These are phyloP conservation scores for Platynereis dumerilii DNA, from an alignment of 2,888 invertebrate species.

Conservation along the genomic window DNA sequence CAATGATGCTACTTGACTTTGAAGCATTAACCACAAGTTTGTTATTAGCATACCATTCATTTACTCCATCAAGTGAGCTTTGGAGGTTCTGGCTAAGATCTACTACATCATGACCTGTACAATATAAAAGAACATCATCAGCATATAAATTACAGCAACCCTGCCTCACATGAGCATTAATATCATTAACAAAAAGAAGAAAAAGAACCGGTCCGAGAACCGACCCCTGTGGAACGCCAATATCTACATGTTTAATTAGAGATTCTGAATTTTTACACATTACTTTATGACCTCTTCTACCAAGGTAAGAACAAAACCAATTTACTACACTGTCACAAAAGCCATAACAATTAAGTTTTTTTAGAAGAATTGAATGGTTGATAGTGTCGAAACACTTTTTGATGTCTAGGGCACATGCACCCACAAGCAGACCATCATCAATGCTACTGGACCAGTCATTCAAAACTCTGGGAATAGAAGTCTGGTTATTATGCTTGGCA, in stretches of 20 bases:
- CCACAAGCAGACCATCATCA: background rate
- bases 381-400: constrained; percentile 8
- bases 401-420: constrained; percentile 4
- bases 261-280: background rate
- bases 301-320: background rate
- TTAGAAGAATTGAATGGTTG: constrained; percentile 1
- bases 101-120: background rate
- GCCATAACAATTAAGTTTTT: background rate
- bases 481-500: background rate
- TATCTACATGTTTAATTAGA: background rate
- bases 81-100: background rate
- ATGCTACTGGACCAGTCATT: background rate
- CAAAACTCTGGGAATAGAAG: background rate
- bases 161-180: background rate
- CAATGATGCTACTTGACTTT: background rate
- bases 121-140: constrained; percentile 1
- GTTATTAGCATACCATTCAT: constrained; percentile 4
- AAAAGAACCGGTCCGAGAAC: constrained; percentile 1
- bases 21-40: background rate
- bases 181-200: constrained; percentile 7
- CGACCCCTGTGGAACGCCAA: constrained; percentile 10
- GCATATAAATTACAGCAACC: constrained; percentile 2
- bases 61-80: background rate
- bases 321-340: background rate
- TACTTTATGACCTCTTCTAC: background rate